phyloP scores from a whole-genome alignment of 2,888 invertebrate species.

The Drepanosiphum platanoidis region DNA sequence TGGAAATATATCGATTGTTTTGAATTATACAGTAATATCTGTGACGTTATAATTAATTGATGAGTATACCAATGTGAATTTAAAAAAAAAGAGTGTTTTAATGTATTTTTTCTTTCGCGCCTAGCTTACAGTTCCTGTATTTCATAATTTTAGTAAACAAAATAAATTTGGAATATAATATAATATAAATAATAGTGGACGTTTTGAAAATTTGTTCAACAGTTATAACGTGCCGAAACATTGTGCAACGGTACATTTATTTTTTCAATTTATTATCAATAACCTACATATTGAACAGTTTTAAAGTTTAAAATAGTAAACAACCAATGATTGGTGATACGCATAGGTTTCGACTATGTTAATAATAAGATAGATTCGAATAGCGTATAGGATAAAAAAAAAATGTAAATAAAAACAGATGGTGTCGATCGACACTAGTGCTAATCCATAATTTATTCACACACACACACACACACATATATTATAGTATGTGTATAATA shows the following conservation, averaged over 20 bases:
- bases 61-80: neutral
- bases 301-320: neutral
- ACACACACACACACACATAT: too few species aligned
- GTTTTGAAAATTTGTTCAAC: too few species aligned
- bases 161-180: too few species aligned
- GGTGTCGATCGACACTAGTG: neutral
- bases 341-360: neutral
- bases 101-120: neutral
- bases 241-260: too few species aligned
- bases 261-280: too few species aligned
- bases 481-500: too few species aligned
- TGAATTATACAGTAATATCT: neutral
- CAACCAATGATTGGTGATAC: neutral
- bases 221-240: too few species aligned
- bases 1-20: neutral
- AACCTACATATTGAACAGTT: too few species aligned
- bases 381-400: too few species aligned
- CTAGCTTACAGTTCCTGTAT: neutral
- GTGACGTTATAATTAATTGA: neutral
- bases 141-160: too few species aligned
- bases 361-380: neutral
- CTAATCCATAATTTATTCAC: neutral
- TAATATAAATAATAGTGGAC: too few species aligned
- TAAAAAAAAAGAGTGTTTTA: neutral
- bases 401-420: constrained; percentile 10